Evolutionary conservation across 2,113 vertebrate genomes (phyloP).

Genomic region (Apistogramma diplotaenia): DNA sequence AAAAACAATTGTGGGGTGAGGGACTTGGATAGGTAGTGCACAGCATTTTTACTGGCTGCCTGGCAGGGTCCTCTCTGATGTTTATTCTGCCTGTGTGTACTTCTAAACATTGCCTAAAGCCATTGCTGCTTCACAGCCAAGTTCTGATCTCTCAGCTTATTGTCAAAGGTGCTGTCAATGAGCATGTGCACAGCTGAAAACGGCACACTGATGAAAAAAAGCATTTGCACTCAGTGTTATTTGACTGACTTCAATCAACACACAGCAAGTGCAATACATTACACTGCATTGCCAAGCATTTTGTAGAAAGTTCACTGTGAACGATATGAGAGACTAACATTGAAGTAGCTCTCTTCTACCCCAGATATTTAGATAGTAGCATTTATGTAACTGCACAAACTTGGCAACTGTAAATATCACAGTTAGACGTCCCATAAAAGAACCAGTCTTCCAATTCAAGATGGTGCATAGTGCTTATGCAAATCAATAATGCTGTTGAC

Average conservation of each 20-base stretch:
- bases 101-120: slow-evolving; percentile 56
- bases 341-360: not conserved
- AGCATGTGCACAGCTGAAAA: slow-evolving; percentile 21
- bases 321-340: not conserved
- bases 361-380: not conserved
- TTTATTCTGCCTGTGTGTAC: slow-evolving; percentile 45
- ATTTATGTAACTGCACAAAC: not conserved
- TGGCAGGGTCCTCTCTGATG: slow-evolving; percentile 54
- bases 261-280: slow-evolving; percentile 4
- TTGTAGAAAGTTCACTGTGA: not conserved
- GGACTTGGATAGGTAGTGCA: slow-evolving; percentile 13
- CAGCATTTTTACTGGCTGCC: slow-evolving; percentile 43
- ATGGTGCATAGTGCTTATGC: slow-evolving; percentile 1
- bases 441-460: slow-evolving; percentile 5
- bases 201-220: slow-evolving; percentile 19
- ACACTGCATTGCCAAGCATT: not conserved
- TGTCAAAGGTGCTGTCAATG: slow-evolving; percentile 43
- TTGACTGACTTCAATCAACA: slow-evolving; percentile 6
- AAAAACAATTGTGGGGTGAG: not conserved
- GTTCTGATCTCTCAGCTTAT: slow-evolving; percentile 50
- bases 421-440: not conserved
- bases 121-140: slow-evolving; percentile 42
- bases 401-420: not conserved
- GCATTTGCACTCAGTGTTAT: not conserved
- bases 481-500: slow-evolving; percentile 32